Base-by-base conservation (phyloP, 2,113 vertebrate species). In the Hemibagrus wyckioides region DNA sequence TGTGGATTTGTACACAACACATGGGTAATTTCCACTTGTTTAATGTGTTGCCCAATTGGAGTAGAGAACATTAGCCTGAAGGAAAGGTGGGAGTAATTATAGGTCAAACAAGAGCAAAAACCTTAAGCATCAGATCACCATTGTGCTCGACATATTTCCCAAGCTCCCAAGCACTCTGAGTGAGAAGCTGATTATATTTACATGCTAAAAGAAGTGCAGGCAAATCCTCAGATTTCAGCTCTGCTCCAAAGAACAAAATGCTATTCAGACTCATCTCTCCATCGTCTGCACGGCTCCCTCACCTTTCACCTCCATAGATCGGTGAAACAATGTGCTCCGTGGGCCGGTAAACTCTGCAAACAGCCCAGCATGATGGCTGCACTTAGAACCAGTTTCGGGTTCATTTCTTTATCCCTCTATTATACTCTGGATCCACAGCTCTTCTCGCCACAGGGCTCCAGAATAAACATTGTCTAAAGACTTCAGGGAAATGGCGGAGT, bases 61-160 rank as follows among this genome's bases (percentile, higher is more conserved):
- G n/a, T 79, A 61, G 65, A 41, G 75, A 71, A 57, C 50, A 73
- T 83, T 83, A 88, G 86, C 77, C 87, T 75, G 67, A 86, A 76
- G 83, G 44, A 88, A 84, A 88, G 82, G 75, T 84, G 83, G 81
- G 77, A 90, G 79, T 87, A 90, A 90, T 90, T 89, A 85, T 54
- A 76, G 86, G 86, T 83, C 73, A 81, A n/a, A 81, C 19, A 48
- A 65, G 50, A 75, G 59, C 8, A 83, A 82, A 77, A 86, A 89
- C 80, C 80, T 86, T 36, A 41, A 86, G 76, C 28, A 71, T 75
- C 82, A 83, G 41, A 85, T 83, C 73, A 61, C 73, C 36, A 82
- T 50, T 63, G 44, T 67, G 11, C 79, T 83, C 36, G 57, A 80
- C 67, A 81, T 50, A 65, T 84, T 88, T 81, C 76, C 56, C 69